Conservation (phyloP, 2,113 vertebrate species). For the Malurus melanocephalus region DNA sequence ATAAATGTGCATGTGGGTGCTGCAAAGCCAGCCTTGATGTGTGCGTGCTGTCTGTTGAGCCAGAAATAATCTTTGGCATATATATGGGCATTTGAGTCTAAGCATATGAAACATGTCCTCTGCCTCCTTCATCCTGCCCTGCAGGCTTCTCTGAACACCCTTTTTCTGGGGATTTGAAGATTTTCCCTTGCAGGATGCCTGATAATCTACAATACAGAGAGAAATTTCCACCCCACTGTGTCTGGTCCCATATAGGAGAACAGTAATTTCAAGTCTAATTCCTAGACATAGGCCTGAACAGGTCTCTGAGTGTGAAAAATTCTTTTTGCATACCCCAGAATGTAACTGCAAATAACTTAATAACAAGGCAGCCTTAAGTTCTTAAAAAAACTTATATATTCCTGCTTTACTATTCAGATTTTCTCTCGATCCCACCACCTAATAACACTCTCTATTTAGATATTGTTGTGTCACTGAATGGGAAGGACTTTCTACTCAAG, state of each 20-base stretch:
- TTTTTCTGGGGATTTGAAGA: neutral
- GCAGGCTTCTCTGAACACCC: neutral
- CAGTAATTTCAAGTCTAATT: neutral
- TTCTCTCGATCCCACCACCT: neutral
- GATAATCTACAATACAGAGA: neutral
- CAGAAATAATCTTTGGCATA: neutral
- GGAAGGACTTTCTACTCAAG: neutral
- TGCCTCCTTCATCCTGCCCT: neutral
- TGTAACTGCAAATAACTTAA: conserved; percentile 20
- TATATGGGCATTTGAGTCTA: neutral
- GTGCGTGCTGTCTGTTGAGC: neutral
- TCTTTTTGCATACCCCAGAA: conserved; percentile 8
- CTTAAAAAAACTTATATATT: neutral
- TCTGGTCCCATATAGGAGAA: neutral
- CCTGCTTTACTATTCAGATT: neutral
- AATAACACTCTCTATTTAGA: neutral
- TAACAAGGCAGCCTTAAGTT: conserved; percentile 22
- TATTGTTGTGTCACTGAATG: neutral
- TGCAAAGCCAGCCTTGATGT: neutral
- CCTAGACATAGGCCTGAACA: neutral
- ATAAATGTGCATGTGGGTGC: neutral
- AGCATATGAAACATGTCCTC: neutral
- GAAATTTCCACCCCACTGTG: neutral
- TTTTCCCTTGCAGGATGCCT: neutral
- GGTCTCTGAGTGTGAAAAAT: conserved; percentile 13